A percentile compares a stretch with the other conserved stretches of the same genome.
Evolutionary conservation across 1,140 invertebrate species (phyloP).

Genomic region (Nilaparvata lugens): DNA sequence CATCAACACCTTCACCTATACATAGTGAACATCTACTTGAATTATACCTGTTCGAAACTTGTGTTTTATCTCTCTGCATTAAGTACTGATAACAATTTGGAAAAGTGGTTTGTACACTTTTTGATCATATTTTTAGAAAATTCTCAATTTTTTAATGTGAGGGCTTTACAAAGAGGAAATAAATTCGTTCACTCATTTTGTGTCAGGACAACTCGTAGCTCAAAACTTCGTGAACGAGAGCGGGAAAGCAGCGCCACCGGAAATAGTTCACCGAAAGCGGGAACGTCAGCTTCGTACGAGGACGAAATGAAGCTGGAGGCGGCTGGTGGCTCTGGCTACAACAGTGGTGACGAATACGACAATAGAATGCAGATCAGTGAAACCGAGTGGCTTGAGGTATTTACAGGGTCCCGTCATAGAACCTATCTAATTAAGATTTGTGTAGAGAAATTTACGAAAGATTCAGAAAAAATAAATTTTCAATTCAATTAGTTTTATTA

Average conservation of each 20-base stretch:
- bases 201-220: conserved; percentile 34
- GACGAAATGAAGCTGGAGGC: conserved; percentile 21
- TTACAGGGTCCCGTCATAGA: conserved; percentile 8
- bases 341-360: conserved; percentile 68
- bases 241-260: conserved; percentile 25
- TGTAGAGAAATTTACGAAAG: too few relatives aligned
- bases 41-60: too few relatives aligned
- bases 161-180: not conserved
- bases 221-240: conserved; percentile 34
- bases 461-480: too few relatives aligned
- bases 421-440: not conserved
- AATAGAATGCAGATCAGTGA: conserved; percentile 44
- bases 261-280: conserved; percentile 21
- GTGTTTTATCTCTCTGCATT: too few relatives aligned
- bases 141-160: too few relatives aligned
- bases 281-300: conserved; percentile 38
- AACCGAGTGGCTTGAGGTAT: conserved; percentile 50
- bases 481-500: too few relatives aligned
- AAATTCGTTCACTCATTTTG: conserved; percentile 24
- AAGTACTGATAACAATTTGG: too few relatives aligned
- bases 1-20: too few relatives aligned
- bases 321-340: conserved; percentile 46
- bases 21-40: too few relatives aligned
- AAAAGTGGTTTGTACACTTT: too few relatives aligned
- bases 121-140: too few relatives aligned